Percentiles rank a stretch among this genome's conserved stretches.
phyloP scores from a whole-genome alignment of 2,797 vertebrate genomes.

The Anguilla marmorata region DNA sequence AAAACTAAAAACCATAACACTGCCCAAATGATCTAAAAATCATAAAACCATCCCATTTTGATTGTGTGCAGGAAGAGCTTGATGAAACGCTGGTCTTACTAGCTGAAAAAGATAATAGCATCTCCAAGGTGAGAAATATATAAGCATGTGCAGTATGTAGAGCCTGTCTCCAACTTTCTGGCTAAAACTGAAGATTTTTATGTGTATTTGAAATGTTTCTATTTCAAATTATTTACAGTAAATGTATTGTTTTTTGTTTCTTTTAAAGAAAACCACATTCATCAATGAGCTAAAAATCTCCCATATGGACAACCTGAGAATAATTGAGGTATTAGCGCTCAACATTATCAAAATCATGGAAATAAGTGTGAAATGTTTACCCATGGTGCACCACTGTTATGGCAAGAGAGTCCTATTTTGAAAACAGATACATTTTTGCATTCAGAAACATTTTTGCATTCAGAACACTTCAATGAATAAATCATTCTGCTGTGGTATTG shows the following conservation, averaged over 20 bases:
- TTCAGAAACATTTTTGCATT: background rate
- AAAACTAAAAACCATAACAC: background rate
- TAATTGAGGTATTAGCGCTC: conserved; percentile 65
- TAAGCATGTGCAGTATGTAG: background rate
- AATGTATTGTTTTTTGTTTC: conserved; percentile 20
- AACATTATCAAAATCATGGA: background rate
- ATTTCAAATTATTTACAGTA: background rate
- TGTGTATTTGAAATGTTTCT: background rate
- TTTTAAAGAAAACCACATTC: conserved; percentile 64
- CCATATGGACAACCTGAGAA: conserved; percentile 68
- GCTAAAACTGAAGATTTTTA: background rate
- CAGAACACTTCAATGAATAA: background rate
- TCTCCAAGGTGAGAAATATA: conserved; percentile 61
- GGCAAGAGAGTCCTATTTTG: background rate
- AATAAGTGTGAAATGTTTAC: background rate
- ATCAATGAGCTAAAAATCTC: conserved; percentile 71
- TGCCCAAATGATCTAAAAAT: background rate
- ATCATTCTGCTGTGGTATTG: background rate
- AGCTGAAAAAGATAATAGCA: conserved; percentile 67
- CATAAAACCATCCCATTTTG: background rate
- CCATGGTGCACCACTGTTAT: background rate
- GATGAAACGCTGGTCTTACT: conserved; percentile 61
- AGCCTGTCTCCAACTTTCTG: background rate
- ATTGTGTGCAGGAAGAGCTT: conserved; percentile 63
- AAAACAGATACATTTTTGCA: background rate